Evolutionary conservation across 2,113 vertebrate genomes (phyloP), one percentile per base, ranked within the genome.

Genomic region (Balaeniceps rex): DNA sequence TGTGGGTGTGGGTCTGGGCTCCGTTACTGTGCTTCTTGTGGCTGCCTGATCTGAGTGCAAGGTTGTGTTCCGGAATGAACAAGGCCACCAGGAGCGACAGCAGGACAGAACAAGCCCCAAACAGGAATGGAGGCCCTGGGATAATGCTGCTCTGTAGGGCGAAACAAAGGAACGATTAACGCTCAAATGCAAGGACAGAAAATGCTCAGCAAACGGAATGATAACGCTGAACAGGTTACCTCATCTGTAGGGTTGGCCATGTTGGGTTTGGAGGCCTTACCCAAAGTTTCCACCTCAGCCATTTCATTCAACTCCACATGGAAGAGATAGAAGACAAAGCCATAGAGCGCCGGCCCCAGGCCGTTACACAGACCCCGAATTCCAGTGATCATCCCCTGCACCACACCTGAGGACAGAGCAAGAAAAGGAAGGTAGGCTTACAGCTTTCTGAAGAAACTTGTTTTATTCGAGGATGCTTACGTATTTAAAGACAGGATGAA

Each of bases 301-400:
- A 98, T 98, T 79, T 99, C 99, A 2, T 98, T 98, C 87, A 99
- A 60, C 97, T 99, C 99, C 97, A 99, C 98, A 4, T 99, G 99
- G 97, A 99, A 99, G 95, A 99, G 97, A 98, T 99, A 99, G 97
- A 99, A 99, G 96, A 99, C 98, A 7, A 99, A 99, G 64, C 99
- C 99, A 3, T 99, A 99, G 66, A 99, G 98, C 0, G 99, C 98
- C 0, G 99, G 99, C 12, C 99, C 99, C 92, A 99, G 97, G 36
- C 99, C 99, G 0, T 99, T 99, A 96, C 99, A 99, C 68, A 99
- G 97, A 10, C 99, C 99, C 31, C 99, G 98, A 52, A 99, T 99
- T 22, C 99, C 99, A 9, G 99, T 99, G 81, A 99, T 99, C 99
- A 99, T 99, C 65, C 99, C 99, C 97, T 99, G 99, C 54, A 99